Conservation (phyloP, 2,888 invertebrate species). For the Drosophila neotestacea region DNA sequence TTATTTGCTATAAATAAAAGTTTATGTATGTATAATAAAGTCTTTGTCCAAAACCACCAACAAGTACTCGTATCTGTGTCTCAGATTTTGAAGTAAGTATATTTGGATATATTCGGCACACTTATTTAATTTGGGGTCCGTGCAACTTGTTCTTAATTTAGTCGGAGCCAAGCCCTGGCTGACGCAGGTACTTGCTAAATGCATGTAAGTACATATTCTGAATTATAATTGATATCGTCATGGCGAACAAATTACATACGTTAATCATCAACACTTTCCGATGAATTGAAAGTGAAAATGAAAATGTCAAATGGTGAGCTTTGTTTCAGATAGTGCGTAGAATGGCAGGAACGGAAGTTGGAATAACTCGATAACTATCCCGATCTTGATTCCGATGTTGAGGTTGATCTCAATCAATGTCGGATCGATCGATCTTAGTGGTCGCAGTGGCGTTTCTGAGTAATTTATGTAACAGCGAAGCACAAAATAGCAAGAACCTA, state of each 20-base stretch:
- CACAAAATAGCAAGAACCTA: slow-evolving; percentile 53
- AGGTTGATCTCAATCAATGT: slow-evolving; percentile 42
- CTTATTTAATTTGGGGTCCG: slow-evolving; percentile 42
- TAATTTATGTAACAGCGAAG: slow-evolving; percentile 57
- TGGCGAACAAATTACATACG: slow-evolving; percentile 16
- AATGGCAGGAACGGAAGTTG: slow-evolving; percentile 47
- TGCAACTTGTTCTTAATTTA: slow-evolving; percentile 41
- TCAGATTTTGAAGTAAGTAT: not conserved
- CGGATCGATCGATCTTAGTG: slow-evolving; percentile 18
- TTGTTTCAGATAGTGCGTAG: slow-evolving; percentile 44
- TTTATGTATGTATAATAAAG: slow-evolving; percentile 32
- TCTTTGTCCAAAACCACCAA: slow-evolving; percentile 29
- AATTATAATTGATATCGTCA: slow-evolving; percentile 15
- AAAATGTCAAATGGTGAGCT: slow-evolving; percentile 64
- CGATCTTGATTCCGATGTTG: no score
- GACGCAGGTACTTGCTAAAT: slow-evolving; percentile 44
- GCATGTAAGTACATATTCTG: slow-evolving; percentile 1
- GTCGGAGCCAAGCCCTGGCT: slow-evolving; percentile 20
- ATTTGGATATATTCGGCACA: slow-evolving; percentile 54
- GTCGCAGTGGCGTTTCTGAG: slow-evolving; percentile 11
- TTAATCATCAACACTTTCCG: slow-evolving; percentile 46
- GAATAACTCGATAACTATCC: not conserved
- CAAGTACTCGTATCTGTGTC: slow-evolving; percentile 10
- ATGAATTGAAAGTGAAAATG: slow-evolving; percentile 21
- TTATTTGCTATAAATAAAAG: slow-evolving; percentile 41